Evolutionary conservation across 1,140 invertebrate genomes (phyloP).

Genomic region (Ylistrum balloti): DNA sequence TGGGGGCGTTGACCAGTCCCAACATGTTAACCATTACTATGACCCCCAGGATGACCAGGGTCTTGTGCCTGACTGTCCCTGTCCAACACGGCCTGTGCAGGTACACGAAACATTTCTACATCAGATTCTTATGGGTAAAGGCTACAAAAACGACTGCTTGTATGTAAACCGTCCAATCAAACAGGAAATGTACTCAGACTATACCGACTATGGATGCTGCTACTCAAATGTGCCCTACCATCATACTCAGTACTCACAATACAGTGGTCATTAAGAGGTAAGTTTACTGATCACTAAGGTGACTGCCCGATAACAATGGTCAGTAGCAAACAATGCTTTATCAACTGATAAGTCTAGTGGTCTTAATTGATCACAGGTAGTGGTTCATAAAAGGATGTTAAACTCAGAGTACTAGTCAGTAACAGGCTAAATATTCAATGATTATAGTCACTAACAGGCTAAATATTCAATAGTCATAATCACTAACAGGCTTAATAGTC

Average conservation of each 20-base stretch:
- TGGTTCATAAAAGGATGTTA: neutral
- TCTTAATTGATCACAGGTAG: neutral
- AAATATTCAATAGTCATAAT: too few species aligned
- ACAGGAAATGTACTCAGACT: constrained; percentile 60
- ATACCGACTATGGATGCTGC: constrained; percentile 60
- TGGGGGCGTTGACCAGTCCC: neutral
- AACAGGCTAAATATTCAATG: too few species aligned
- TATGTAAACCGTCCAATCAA: constrained; percentile 62
- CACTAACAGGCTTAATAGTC: too few species aligned
- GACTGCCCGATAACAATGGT: too few species aligned
- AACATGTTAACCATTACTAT: neutral
- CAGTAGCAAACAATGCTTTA: too few species aligned
- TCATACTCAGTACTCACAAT: neutral
- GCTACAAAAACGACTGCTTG: constrained; percentile 70
- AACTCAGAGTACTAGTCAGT: neutral
- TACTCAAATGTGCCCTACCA: constrained; percentile 48
- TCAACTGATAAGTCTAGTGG: too few species aligned
- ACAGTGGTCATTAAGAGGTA: constrained; percentile 6
- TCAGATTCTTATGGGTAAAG: constrained; percentile 73
- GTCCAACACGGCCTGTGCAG: constrained; percentile 58
- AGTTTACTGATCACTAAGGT: neutral
- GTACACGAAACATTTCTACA: constrained; percentile 71
- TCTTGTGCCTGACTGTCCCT: constrained; percentile 52
- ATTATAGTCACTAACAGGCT: too few species aligned
- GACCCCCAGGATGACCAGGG: neutral